Conservation (phyloP, 2,797 vertebrate species). For the Sylvilagus floridanus region DNA sequence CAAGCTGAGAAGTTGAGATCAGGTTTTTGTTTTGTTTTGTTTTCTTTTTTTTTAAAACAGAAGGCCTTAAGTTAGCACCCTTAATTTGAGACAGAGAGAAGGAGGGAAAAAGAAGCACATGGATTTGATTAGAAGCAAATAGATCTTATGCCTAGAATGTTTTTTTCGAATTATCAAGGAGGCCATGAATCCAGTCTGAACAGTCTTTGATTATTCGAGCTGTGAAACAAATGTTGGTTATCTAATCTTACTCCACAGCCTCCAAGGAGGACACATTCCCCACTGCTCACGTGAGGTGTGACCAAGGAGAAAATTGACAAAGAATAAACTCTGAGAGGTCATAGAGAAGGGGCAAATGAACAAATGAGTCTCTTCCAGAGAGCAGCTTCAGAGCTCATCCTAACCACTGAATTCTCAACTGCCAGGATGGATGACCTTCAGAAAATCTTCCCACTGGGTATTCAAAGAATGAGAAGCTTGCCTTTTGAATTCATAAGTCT, state of each 20-base stretch:
- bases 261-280: not conserved
- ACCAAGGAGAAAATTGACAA: not conserved
- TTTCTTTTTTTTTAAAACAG: not conserved
- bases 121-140: slow-evolving; percentile 23
- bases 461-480: not conserved
- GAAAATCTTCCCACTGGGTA: not conserved
- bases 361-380: not conserved
- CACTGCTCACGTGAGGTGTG: not conserved
- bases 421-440: not conserved
- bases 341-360: not conserved
- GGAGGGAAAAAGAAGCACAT: not conserved
- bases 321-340: not conserved
- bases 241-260: not conserved
- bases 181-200: not conserved
- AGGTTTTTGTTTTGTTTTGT: not conserved
- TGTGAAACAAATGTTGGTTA: not conserved
- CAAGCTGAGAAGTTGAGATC: not conserved
- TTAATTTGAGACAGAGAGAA: slow-evolving; percentile 1
- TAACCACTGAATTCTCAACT: not conserved
- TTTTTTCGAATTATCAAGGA: slow-evolving; percentile 17
- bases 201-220: not conserved
- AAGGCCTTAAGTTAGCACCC: not conserved
- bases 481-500: not conserved
- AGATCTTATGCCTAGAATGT: not conserved
- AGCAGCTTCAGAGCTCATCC: not conserved